Evolutionary conservation across 1,140 invertebrate genomes (phyloP), one percentile per base, ranked within the genome.

Genomic region (Ostrea denselamellosa): DNA sequence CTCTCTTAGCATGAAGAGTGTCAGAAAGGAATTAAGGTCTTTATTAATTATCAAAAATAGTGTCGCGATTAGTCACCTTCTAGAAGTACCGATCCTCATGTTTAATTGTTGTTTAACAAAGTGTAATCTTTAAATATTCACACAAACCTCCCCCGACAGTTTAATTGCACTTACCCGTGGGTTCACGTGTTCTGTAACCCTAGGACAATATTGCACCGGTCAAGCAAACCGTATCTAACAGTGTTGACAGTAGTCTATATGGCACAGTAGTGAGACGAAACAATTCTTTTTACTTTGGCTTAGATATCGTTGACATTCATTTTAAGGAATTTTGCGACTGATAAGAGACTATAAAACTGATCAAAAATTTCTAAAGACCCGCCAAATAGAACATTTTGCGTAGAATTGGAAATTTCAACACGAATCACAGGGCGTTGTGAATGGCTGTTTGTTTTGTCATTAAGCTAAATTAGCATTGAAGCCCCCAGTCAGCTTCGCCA

Each of bases 71-170:
- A 85, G 51, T 52, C 51, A 83, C 44, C 53, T 53, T 54, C 9
- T 62, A 17, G 83, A 56, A 25, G 19, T 58, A 62, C 83, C 54
- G 83, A 85, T 85, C 83, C 83, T 19, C 58, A 14, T 58, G 83
- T 85, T 85, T 85, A 85, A 85, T 34, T 85, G 53, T 85, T 85
- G 83, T 85, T 83, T 58, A 52, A 85, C 83, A 77, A 34, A 25
- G 22, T 77, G 68, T 77, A 77, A 77, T 77, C 68, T 77, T 77
- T 34, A 77, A 77, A 77, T 77, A 77, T 77, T 77, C 68, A 77
- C 68, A 77, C 68, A 77, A 77, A 77, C 68, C 25, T 77, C 22
- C 28, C 68, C 68, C 25, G 68, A 28, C 68, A 25, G 68, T 77
- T 34, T 85, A 85, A 85, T 85, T 85, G 83, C 83, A 85, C 83